Base-by-base conservation (phyloP, 2,113 vertebrate genomes). In the Arenaria interpres region DNA sequence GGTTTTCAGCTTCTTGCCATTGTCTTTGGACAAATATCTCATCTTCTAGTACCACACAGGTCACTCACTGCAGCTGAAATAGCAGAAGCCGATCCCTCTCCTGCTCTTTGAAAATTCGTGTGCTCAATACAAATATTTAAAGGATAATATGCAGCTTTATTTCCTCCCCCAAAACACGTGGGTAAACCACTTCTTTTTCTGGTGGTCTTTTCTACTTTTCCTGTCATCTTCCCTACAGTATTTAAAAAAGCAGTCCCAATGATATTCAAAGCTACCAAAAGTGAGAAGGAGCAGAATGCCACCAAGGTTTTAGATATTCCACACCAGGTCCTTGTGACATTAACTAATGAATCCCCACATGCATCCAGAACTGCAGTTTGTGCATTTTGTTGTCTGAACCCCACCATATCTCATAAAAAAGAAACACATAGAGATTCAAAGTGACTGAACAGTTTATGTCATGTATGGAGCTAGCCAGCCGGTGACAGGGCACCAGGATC, bases 21-120 rank as follows among this genome's bases (percentile, higher is more conserved):
- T 84, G 56, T 77, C 64, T 88, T 88, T 88, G 73, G 67, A 41
- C 50, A 88, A 88, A 54, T 35, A 48, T 48, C 27, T 88, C 14
- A 21, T 33, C 15, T 68, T 10, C 50, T 85, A 57, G 32, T 10
- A 85, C 30, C 30, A 48, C 1, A 0, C 8, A 43, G 35, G 33
- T 60, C 66, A 30, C 16, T 93, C 4, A 1, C 39, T 66, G 71
- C 35, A 76, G 45, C 39, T 79, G 86, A 76, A 90, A 76, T 32
- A 96, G 57, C 74, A 53, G 54, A 74, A 94, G 53, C 56, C 69
- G 88, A 93, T 95, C 78, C 21, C 20, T 93, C 77, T 54, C 57
- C 90, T 77, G 33, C 35, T 88, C 25, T 96, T 96, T 69, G 82
- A 97, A 97, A 95, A 89, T 94, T 93, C 88, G 92, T 46, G 51